Base-by-base conservation (phyloP, 1,140 invertebrate genomes). In the Drosophila guanche region DNA sequence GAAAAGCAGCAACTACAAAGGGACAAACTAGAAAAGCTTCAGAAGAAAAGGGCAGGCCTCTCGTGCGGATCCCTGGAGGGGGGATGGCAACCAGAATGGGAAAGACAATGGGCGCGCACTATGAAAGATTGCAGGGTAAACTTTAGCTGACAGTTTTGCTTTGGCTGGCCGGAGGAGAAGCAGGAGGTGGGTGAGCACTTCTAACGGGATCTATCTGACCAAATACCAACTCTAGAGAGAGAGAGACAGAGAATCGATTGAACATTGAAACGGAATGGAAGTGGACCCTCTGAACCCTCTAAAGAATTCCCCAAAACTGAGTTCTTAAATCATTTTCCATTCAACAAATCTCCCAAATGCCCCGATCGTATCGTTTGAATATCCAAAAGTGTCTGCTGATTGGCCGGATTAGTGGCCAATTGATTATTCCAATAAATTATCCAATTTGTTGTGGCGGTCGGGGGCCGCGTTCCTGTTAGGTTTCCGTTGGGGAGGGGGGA, bases 401-500 rank as follows among this genome's bases (percentile, higher is more conserved):
- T 43, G 71, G 76, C 77, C 71, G 72, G 72, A 43, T 69, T 67
- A 48, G 47, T 20, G 59, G 57, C 12, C 23, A 41, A 41, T 45
- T 43, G 62, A 66, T 61, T 71, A 75, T 48, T 79, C 76, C 78
- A 81, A 73, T 81, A 62, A 60, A 59, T 81, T 68, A 81, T 81
- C 78, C 78, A 81, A 83, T 78, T 74, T 48, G 56, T 57, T 33
- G 20, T 27, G 20, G 8, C 56, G 43, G 57, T 33, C 22, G 52
- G 10, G 23, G 55, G 25, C 56, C 33, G 14, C 14, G 33, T 48
- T 62, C 53, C 37, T 33, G 16, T 20, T 20, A 23, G 33, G 14
- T 45, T 29, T 66, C 48, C 65, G 42, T 47, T 68, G 65, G 29
- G 42, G 52, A 8, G 20, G 65, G 29, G 42, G 52, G 14, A 27